A percentile compares a stretch with the other conserved stretches of the same genome.
These are phyloP conservation scores for Diadophis punctatus DNA, from an alignment of 2,113 vertebrate genomes.

Conservation along the genomic window DNA sequence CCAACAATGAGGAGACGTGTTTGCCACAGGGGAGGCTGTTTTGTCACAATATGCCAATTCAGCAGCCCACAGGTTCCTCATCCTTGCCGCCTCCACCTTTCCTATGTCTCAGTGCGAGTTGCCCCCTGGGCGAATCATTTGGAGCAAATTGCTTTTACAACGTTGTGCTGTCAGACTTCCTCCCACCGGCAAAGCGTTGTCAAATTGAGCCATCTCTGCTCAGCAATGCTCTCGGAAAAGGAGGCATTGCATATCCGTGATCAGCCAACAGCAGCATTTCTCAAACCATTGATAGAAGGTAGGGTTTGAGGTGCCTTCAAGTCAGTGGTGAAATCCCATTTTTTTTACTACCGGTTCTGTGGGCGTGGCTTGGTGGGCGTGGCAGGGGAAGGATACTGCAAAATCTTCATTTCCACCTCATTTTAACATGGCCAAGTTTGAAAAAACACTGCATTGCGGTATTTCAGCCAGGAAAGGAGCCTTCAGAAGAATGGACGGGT, in stretches of 20 bases:
- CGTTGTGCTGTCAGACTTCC: background rate
- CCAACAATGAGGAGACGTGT: background rate
- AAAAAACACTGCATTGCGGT: background rate
- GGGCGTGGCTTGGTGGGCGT: too few species aligned
- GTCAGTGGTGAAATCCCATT: too few species aligned
- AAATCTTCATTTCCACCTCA: too few species aligned
- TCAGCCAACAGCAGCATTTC: background rate
- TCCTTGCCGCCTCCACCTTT: background rate
- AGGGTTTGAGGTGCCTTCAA: background rate
- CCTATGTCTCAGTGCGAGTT: background rate
- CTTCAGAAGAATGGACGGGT: background rate
- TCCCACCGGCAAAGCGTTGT: slow-evolving; percentile 2
- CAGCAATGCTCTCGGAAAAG: background rate
- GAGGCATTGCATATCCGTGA: background rate
- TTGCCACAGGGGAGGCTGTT: background rate
- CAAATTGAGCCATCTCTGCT: background rate
- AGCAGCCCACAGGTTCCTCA: background rate
- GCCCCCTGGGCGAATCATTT: background rate
- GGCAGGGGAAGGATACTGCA: too few species aligned
- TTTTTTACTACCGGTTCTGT: too few species aligned
- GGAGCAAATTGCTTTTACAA: slow-evolving; percentile 18
- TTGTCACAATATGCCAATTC: background rate
- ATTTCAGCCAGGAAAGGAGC: background rate
- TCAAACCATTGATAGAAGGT: fast-evolving
- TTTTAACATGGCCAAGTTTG: background rate